Base-by-base conservation (phyloP, 2,888 invertebrate genomes). In the Mimachlamys varia region DNA sequence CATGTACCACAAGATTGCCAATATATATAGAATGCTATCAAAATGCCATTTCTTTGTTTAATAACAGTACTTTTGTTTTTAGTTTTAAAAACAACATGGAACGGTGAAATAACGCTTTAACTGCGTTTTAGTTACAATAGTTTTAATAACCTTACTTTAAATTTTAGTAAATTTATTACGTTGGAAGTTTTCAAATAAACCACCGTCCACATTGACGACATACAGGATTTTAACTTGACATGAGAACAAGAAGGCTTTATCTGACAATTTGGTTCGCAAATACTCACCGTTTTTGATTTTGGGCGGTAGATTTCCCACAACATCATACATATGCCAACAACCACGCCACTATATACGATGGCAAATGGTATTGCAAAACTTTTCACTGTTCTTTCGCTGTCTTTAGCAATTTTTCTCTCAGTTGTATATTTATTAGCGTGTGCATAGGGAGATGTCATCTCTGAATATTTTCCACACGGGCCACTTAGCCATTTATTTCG, bases 401-500 rank as follows among this genome's bases (percentile, higher is more conserved):
- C 15, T 27, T 27, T 12, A 44, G 37, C n/a, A 0, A 49, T 17
- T 50, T 17, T 27, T 33, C 15, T 88, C 27, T 88, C 27, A n/a
- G 53, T 27, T 22, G 88, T 49, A 27, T 50, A 88, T 88, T 33
- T 53, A 53, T 88, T 37, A 3, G 49, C 88, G n/a, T 49, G 53
- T 0, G 53, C 13, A 38, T 49, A 88, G 49, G 50, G 53, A 27
- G 53, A 44, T 33, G 53, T 13, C n/a, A 27, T 53, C 50, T 49
- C 88, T 19, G 49, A 50, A 44, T 88, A 88, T 15, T 88, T 88
- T 27, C 53, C 88, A 49, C 88, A 88, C 17, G 27, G n/a, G 15
- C 88, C 88, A 53, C 88, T 88, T 27, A 88, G 4, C 50, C 53
- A 88, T 88, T 88, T 88, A 17, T 50, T n/a, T 22, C 49, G 19